These are phyloP conservation scores for Amiota minor DNA, from an alignment of 2,888 invertebrate genomes.

Conservation along the genomic window DNA sequence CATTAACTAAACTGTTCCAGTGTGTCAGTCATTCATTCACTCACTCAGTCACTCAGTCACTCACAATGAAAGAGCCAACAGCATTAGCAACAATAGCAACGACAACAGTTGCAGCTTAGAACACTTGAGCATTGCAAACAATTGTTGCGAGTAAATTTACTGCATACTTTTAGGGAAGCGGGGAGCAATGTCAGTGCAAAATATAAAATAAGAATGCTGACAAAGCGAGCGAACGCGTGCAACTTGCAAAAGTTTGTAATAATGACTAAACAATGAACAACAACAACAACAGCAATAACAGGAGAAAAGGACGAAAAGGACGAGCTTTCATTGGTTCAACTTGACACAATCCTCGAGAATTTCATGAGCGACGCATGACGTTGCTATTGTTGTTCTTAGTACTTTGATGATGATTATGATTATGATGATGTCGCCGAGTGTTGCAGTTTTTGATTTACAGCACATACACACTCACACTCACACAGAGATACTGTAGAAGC, in stretches of 20 bases:
- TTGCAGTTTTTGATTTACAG: background rate
- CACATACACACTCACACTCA: background rate
- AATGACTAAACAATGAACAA: constrained; percentile 27
- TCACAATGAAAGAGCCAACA: constrained; percentile 22
- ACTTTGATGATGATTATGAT: no score
- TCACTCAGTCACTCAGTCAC: no score
- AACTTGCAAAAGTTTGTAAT: constrained; percentile 21
- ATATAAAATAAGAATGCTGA: background rate
- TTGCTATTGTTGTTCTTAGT: background rate
- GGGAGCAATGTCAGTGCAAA: no score
- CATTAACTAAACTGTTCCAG: constrained; percentile 8
- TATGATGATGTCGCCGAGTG: background rate
- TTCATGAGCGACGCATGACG: background rate
- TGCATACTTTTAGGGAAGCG: constrained; percentile 9
- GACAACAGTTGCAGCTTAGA: constrained; percentile 15
- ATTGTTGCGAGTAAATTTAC: constrained; percentile 25
- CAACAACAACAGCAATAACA: background rate
- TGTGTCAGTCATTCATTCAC: background rate
- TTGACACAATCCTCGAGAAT: constrained; percentile 26
- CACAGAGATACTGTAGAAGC: background rate
- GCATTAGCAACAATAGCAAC: constrained; percentile 27
- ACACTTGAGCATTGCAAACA: constrained; percentile 7
- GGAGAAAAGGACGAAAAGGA: background rate
- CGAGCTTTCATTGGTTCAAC: background rate
- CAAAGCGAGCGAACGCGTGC: background rate